Evolutionary conservation across 2,797 vertebrate species (phyloP).

Genomic region (Onychomys arenicola): DNA sequence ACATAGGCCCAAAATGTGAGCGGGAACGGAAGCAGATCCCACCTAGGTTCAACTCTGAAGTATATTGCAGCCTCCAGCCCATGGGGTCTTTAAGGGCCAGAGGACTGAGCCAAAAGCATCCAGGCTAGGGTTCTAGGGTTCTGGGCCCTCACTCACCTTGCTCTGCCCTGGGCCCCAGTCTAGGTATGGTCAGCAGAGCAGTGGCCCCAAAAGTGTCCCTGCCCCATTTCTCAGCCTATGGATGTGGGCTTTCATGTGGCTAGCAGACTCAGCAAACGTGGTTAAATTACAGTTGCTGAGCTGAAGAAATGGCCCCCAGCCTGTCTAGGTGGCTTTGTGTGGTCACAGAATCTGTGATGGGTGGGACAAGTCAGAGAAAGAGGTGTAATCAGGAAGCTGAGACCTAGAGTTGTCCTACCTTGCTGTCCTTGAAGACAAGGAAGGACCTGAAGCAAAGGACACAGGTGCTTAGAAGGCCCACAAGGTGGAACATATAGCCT

Average conservation of each 20-base stretch:
- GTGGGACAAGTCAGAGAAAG: not conserved
- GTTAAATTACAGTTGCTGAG: too few species aligned
- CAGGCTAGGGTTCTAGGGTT: not conserved
- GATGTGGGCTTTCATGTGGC: accelerated
- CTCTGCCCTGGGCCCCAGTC: not conserved
- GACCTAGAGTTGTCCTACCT: too few species aligned
- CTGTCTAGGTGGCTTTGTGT: not conserved
- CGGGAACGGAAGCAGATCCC: accelerated
- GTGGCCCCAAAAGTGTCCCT: not conserved
- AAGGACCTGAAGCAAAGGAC: not conserved
- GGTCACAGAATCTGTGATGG: not conserved
- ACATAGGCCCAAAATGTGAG: not conserved
- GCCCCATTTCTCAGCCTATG: not conserved
- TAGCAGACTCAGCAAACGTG: too few species aligned
- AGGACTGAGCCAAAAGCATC: not conserved
- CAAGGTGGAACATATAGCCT: not conserved
- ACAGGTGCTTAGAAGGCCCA: not conserved
- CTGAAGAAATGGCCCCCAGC: not conserved
- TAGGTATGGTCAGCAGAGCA: not conserved
- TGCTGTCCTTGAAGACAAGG: not conserved
- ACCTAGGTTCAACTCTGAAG: not conserved
- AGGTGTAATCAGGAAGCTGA: not conserved
- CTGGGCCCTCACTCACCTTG: too few species aligned
- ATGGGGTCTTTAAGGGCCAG: not conserved
- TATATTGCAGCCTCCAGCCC: not conserved